Evolutionary conservation across 2,888 invertebrate genomes (phyloP).

Genomic region (Limnephilus rhombicus): DNA sequence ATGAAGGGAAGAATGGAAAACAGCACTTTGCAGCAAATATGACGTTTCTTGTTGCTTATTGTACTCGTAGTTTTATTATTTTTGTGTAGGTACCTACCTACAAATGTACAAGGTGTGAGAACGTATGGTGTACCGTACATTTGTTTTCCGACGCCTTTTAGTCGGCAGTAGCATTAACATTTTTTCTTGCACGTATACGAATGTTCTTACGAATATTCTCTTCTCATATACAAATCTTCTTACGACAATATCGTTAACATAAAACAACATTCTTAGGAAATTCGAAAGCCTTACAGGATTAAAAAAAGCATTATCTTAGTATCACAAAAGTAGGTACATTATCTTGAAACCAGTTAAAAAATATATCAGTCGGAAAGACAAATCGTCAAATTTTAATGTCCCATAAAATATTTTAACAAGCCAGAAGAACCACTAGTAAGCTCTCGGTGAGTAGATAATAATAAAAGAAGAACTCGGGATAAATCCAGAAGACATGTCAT

Average conservation of each 20-base stretch:
- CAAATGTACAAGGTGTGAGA: neutral
- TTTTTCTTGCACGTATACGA: neutral
- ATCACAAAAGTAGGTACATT: too few species aligned
- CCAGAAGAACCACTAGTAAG: too few species aligned
- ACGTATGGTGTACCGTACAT: neutral
- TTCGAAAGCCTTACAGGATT: neutral
- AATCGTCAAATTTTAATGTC: neutral
- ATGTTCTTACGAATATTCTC: neutral
- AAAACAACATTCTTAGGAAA: neutral
- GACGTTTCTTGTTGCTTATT: neutral
- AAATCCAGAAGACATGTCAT: too few species aligned
- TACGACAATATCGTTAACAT: neutral
- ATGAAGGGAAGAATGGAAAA: neutral
- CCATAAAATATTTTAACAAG: neutral
- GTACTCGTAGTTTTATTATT: neutral
- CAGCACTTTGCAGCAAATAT: neutral
- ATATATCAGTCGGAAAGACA: neutral
- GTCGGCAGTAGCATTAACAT: neutral
- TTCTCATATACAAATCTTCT: too few species aligned
- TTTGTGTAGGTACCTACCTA: neutral
- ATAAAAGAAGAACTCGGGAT: too few species aligned
- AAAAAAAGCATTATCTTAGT: neutral
- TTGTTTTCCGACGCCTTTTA: neutral
- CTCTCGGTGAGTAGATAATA: too few species aligned
- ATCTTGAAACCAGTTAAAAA: neutral